Evolutionary conservation across 92 coral and sea anemone species (phyloP).

Genomic region (Epizoanthus rinbou): DNA sequence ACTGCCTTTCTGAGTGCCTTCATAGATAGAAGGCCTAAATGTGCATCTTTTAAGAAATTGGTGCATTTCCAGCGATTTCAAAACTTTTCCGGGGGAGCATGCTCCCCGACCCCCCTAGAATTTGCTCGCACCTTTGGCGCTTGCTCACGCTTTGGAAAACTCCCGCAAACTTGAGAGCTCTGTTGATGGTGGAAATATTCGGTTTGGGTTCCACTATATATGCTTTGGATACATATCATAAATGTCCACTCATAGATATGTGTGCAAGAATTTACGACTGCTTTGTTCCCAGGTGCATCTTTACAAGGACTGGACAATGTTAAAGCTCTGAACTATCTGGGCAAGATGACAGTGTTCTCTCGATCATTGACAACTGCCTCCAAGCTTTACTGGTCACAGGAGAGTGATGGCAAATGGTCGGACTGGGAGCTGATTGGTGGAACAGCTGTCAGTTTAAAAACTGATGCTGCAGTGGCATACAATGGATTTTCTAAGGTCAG

Average conservation of each 20-base stretch:
- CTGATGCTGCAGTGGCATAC: constrained; percentile 81
- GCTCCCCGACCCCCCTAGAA: too few relatives aligned
- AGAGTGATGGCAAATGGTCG: constrained; percentile 70
- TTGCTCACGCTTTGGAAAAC: too few relatives aligned
- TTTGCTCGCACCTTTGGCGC: too few relatives aligned
- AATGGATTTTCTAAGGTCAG: constrained; percentile 89
- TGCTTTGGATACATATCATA: too few relatives aligned
- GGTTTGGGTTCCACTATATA: too few relatives aligned
- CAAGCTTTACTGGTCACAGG: constrained; percentile 77
- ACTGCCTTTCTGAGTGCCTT: too few relatives aligned
- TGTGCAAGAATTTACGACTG: neutral
- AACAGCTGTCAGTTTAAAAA: constrained; percentile 66
- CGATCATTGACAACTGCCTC: constrained; percentile 80
- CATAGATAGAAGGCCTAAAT: too few relatives aligned
- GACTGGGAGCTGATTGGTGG: constrained; percentile 90
- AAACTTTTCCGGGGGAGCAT: too few relatives aligned
- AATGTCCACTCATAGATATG: neutral
- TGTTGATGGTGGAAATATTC: too few relatives aligned
- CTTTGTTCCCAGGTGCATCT: constrained; percentile 53
- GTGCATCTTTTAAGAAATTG: too few relatives aligned
- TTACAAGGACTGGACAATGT: constrained; percentile 74
- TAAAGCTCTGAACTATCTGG: constrained; percentile 66
- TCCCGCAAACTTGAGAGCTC: too few relatives aligned
- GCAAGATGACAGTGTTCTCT: constrained; percentile 70
- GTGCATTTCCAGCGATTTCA: too few relatives aligned